Percentiles rank a stretch among this genome's conserved stretches.
Evolutionary conservation across 2,888 invertebrate genomes (phyloP).

Genomic region (Cynaeus angustus): DNA sequence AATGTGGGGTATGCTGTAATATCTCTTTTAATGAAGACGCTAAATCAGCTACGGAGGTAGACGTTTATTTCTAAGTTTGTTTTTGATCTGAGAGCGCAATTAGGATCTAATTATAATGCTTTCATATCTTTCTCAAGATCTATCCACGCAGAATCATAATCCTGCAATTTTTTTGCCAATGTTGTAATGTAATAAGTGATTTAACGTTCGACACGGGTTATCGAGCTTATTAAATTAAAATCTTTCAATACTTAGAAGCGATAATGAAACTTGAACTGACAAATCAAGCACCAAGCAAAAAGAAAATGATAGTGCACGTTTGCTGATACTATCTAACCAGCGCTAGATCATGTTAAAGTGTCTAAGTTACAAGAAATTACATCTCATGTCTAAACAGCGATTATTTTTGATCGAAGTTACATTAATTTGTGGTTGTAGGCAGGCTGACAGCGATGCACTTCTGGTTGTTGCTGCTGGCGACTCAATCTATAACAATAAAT

Average conservation of each 20-base stretch:
- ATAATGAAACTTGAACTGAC: slow-evolving; percentile 18
- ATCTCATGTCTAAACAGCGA: slow-evolving; percentile 23
- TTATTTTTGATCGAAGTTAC: slow-evolving; percentile 5
- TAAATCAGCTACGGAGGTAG: not conserved
- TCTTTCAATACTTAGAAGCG: slow-evolving; percentile 5
- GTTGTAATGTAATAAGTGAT: not conserved
- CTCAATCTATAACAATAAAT: not conserved
- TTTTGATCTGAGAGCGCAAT: slow-evolving; percentile 10
- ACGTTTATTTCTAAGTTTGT: slow-evolving; percentile 10
- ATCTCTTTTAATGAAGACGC: slow-evolving; percentile 19
- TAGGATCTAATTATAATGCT: slow-evolving; percentile 11
- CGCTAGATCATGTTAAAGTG: slow-evolving; percentile 19
- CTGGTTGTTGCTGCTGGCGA: not conserved
- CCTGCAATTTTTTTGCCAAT: not conserved
- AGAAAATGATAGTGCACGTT: slow-evolving; percentile 1
- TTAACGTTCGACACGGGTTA: not conserved
- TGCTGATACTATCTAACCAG: slow-evolving; percentile 22
- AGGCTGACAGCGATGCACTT: not conserved
- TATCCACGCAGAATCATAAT: slow-evolving; percentile 4
- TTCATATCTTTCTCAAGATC: slow-evolving; percentile 6
- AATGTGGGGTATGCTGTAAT: slow-evolving; percentile 17
- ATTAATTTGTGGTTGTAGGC: slow-evolving; percentile 19
- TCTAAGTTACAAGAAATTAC: slow-evolving; percentile 30
- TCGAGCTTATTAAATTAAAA: not conserved
- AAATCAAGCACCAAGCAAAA: slow-evolving; percentile 19